Conservation (phyloP, 2,888 invertebrate species). For the Scelioninae gen. 1 region DNA sequence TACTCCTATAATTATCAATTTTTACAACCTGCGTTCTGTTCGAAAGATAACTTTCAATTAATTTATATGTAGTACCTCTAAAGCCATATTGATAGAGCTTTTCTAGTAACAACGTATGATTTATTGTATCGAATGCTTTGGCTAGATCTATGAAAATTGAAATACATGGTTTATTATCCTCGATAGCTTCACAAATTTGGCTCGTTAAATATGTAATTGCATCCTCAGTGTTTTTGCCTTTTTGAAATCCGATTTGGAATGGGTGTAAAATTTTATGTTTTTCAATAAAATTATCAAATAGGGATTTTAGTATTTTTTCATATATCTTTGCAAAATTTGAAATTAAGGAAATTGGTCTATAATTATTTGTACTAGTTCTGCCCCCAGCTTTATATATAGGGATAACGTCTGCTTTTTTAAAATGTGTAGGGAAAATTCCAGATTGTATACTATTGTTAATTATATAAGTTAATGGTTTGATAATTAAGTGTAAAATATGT, state of each 20-base stretch:
- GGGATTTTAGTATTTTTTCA: constrained; percentile 15
- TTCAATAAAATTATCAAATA: constrained; percentile 4
- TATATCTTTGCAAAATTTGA: constrained; percentile 34
- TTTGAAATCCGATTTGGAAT: constrained; percentile 18
- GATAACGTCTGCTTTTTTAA: constrained; percentile 27
- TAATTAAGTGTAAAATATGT: background rate
- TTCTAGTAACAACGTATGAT: background rate
- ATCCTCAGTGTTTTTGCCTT: constrained; percentile 11
- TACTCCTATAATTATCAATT: background rate
- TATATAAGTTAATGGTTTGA: constrained; percentile 4
- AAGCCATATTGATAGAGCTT: background rate
- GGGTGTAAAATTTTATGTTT: constrained; percentile 12
- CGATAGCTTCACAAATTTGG: background rate
- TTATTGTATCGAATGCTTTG: constrained; percentile 28
- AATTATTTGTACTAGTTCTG: constrained; percentile 4
- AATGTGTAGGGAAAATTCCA: constrained; percentile 8
- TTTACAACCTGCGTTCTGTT: background rate
- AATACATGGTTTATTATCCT: constrained; percentile 6
- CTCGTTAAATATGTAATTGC: background rate
- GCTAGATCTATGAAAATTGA: constrained; percentile 23
- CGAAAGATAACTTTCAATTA: background rate
- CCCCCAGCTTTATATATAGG: constrained; percentile 20
- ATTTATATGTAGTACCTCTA: background rate
- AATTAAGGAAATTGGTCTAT: constrained; percentile 27
- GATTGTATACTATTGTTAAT: constrained; percentile 25